Evolutionary conservation across 2,888 invertebrate species (phyloP), one percentile per base, ranked within the genome.

Genomic region (Chrysomela aeneicollis): DNA sequence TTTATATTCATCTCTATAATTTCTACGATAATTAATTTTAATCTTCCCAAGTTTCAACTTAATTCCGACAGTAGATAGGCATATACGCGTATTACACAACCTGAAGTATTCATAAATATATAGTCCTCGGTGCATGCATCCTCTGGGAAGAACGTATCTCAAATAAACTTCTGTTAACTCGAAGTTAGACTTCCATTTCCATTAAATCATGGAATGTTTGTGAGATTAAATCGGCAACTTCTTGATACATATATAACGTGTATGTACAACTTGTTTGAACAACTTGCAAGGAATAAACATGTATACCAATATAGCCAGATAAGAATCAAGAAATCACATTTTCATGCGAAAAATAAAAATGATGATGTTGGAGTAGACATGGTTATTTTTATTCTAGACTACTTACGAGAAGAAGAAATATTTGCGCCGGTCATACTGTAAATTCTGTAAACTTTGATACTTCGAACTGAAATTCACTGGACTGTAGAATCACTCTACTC

Each of bases 171-270:
- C 42, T 15, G 42, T 42, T 42, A 42, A 42, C 42, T 42, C 42
- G 15, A 42, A 42, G 42, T 42, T 42, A 42, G 42, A 42, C 42
- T 42, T 15, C 42, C 4, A 15, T 42, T 42, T 42, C 42, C 42
- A 42, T 42, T 15, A 42, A 42, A 42, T 42, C 42, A 42, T 42
- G 42, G 42, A 10, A 15, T 42, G 42, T 15, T 42, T 42, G 42
- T 12, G 42, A 42, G 42, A 42, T 42, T 42, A 15, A n/a, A 42
- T 42, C 42, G 42, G 42, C 42, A 42, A 42, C 42, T 42, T 42
- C 42, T 42, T 42, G 42, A 42, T 42, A 42, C 42, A 42, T 15
- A 42, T 15, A 42, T 15, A 42, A 42, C 42, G 9, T 42, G n/a
- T n/a, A 15, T 10, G 15, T 15, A 15, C 42, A 15, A 42, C 15